Evolutionary conservation across 2,113 vertebrate species (phyloP).

Genomic region (Vanacampus margaritifer): DNA sequence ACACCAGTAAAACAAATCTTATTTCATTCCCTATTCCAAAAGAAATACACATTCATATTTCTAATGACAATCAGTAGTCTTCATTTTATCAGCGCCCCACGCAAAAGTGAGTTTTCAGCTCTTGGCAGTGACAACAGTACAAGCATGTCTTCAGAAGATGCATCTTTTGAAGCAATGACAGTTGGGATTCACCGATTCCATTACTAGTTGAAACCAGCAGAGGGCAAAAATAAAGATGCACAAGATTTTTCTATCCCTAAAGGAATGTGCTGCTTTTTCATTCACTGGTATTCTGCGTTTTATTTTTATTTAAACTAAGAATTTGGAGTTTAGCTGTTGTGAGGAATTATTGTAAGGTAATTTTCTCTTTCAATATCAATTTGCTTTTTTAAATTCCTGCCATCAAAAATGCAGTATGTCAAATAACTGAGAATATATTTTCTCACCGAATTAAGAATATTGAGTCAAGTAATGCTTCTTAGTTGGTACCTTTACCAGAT

Average conservation of each 20-base stretch:
- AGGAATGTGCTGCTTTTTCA: background rate
- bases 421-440: background rate
- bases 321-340: background rate
- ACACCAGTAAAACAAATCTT: too few relatives aligned
- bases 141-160: background rate
- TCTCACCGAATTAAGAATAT: background rate
- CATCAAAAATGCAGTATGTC: background rate
- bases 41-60: background rate
- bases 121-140: too few relatives aligned
- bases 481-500: background rate
- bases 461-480: background rate
- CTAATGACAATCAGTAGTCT: background rate
- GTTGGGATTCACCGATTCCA: background rate
- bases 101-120: background rate
- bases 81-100: background rate
- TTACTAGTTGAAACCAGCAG: background rate
- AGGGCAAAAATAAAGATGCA: background rate
- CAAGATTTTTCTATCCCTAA: background rate
- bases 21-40: background rate
- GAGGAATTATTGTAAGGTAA: background rate
- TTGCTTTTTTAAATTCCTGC: background rate
- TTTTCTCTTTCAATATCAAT: background rate
- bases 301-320: background rate
- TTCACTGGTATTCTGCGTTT: background rate
- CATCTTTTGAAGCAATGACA: background rate